Evolutionary conservation across 2,113 vertebrate species (phyloP).

Genomic region (human (Homo sapiens)): DNA sequence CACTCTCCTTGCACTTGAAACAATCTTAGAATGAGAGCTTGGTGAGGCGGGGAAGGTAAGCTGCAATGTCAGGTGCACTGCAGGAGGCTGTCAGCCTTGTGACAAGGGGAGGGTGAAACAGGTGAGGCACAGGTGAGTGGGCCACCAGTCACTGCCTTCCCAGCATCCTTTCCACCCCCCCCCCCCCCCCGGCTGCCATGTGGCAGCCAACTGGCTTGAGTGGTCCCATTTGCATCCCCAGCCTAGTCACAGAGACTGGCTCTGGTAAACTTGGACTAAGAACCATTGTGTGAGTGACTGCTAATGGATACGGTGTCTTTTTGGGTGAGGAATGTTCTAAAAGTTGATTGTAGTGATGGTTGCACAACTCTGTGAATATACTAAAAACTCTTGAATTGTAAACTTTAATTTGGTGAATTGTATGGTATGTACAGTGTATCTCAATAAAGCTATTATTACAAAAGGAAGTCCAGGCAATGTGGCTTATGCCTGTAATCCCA

Average conservation of each 20-base stretch:
- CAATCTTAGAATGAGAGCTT: background rate
- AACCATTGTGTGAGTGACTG: background rate
- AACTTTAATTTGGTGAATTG: background rate
- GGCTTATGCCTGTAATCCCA: background rate
- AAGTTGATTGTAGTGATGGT: background rate
- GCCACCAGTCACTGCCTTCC: background rate
- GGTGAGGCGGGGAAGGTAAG: background rate
- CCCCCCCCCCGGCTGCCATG: no score
- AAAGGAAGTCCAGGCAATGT: background rate
- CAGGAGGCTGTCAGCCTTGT: background rate
- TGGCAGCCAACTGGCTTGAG: background rate
- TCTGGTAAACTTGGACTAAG: background rate
- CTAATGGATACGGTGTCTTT: background rate
- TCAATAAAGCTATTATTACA: background rate
- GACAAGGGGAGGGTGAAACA: background rate
- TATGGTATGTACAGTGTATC: background rate
- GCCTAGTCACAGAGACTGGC: background rate
- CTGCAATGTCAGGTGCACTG: background rate
- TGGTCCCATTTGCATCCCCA: background rate
- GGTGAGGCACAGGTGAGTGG: background rate
- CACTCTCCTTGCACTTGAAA: background rate
- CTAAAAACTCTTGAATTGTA: background rate
- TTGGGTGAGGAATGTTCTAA: background rate
- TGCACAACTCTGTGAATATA: background rate
- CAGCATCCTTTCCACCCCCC: background rate